phyloP scores from a whole-genome alignment of 2,797 vertebrate genomes.

The Meriones psammophilus region DNA sequence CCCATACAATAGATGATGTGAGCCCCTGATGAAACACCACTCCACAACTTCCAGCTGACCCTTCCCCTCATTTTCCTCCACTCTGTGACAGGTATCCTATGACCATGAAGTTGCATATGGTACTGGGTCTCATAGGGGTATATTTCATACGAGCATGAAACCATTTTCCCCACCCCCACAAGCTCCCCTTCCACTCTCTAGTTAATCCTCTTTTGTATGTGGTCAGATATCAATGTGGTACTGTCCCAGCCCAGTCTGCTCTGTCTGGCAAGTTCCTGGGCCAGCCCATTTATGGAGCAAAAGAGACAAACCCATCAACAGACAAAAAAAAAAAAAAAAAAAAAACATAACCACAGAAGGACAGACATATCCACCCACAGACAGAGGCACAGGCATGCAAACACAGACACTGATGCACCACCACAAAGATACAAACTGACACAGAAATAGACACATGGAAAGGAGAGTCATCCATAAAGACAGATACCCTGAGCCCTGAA shows the following conservation, averaged over 20 bases:
- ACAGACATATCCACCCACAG: slow-evolving; percentile 9
- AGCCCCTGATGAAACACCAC: slow-evolving; percentile 32
- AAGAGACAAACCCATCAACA: neutral
- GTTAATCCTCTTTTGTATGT: neutral
- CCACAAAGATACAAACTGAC: neutral
- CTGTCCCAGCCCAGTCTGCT: neutral
- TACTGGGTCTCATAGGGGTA: neutral
- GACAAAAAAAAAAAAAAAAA: neutral
- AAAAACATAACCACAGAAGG: neutral
- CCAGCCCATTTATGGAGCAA: neutral
- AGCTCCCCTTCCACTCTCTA: neutral
- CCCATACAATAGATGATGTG: neutral
- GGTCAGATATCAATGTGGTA: slow-evolving; percentile 42
- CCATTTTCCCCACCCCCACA: neutral
- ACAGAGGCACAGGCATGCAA: neutral
- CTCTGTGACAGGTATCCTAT: neutral
- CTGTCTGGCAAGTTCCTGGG: neutral
- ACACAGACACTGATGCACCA: neutral
- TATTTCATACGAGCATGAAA: neutral
- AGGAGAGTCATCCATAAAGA: neutral
- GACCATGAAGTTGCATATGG: neutral
- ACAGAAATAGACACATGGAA: neutral
- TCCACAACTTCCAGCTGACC: slow-evolving; percentile 49
- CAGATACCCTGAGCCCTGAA: neutral
- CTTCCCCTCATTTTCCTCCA: neutral